Percentiles rank a stretch among this genome's conserved stretches.
These are phyloP conservation scores for Pempheris klunzingeri DNA, from an alignment of 2,797 vertebrate species.

Conservation along the genomic window DNA sequence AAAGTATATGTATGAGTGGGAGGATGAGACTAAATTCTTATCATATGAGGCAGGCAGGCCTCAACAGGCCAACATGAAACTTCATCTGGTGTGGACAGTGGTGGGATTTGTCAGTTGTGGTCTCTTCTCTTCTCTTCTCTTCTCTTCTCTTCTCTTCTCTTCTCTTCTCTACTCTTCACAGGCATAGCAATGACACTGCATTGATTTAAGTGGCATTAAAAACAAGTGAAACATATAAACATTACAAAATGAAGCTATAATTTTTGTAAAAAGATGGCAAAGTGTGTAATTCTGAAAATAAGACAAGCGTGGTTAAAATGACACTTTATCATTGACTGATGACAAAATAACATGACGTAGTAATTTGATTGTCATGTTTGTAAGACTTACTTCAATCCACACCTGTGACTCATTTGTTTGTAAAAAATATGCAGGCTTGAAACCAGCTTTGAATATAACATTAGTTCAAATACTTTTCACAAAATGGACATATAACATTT, in stretches of 20 bases:
- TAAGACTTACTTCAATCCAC: not conserved
- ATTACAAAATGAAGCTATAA: not conserved
- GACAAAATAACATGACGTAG: not conserved
- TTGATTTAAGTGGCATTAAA: not conserved
- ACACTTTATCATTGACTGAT: not conserved
- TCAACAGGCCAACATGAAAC: slow-evolving; percentile 33
- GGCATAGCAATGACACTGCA: not conserved
- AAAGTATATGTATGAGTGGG: slow-evolving; percentile 39
- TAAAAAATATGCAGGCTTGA: not conserved
- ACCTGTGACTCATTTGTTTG: not conserved
- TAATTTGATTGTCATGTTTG: slow-evolving; percentile 11
- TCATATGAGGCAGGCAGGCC: slow-evolving; percentile 67
- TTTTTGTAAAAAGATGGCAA: not conserved
- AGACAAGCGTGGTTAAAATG: not conserved
- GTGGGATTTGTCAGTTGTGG: not conserved
- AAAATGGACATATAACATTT: not conserved
- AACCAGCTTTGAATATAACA: not conserved
- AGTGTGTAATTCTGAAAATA: slow-evolving; percentile 2
- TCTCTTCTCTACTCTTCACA: not conserved
- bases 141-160: not conserved
- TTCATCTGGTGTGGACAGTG: not conserved
- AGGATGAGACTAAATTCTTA: slow-evolving; percentile 66
- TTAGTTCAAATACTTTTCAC: not conserved
- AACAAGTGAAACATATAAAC: not conserved
- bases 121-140: not conserved